phyloP scores from a whole-genome alignment of 2,888 invertebrate genomes.

The Diachrysia chrysitis region DNA sequence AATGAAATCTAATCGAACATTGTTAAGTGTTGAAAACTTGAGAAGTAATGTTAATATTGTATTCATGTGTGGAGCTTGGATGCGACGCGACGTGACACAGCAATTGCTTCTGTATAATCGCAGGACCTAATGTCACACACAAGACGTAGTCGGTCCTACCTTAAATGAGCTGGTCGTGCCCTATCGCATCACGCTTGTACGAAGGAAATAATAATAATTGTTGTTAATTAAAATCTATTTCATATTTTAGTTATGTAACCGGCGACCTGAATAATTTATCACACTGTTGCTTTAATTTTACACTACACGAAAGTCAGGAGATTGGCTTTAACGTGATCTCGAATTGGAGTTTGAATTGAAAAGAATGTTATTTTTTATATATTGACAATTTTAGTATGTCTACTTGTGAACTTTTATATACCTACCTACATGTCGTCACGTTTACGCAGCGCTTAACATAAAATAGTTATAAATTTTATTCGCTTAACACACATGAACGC shows the following conservation, averaged over 20 bases:
- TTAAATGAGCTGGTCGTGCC: constrained; percentile 17
- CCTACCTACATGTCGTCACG: constrained; percentile 23
- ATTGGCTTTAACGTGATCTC: constrained; percentile 84
- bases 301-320: constrained; percentile 82
- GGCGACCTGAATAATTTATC: constrained; percentile 79
- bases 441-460: constrained; percentile 44
- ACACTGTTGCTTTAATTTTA: constrained; percentile 82
- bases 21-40: constrained; percentile 11
- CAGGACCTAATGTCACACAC: neutral
- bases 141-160: neutral
- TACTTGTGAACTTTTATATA: constrained; percentile 18
- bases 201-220: constrained; percentile 59
- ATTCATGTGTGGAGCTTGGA: constrained; percentile 22
- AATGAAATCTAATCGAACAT: constrained; percentile 29
- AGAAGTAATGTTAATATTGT: constrained; percentile 29
- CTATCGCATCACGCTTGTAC: constrained; percentile 43
- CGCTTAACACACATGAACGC: constrained; percentile 10
- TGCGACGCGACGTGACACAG: constrained; percentile 20
- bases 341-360: constrained; percentile 80
- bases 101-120: constrained; percentile 10
- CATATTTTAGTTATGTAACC: constrained; percentile 54
- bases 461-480: neutral
- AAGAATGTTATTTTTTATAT: constrained; percentile 61
- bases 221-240: constrained; percentile 61
- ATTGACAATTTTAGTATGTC: constrained; percentile 43